Evolutionary conservation across 1,140 invertebrate genomes (phyloP), one percentile per base, ranked within the genome.

Genomic region (Solenopsis invicta): DNA sequence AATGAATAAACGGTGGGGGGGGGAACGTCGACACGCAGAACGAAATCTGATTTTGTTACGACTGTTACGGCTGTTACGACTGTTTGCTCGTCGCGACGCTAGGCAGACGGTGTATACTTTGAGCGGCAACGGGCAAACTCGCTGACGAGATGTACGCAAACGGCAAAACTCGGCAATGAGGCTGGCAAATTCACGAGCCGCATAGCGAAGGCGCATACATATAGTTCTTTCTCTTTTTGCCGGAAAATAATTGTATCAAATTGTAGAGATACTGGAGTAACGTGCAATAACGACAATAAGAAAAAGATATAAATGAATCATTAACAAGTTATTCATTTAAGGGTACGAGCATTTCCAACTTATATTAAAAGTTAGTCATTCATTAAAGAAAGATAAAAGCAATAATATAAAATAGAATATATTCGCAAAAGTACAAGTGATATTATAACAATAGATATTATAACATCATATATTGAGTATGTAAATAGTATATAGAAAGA

Each of bases 1-100:
- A 72, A 81, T 4, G 41, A 69, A 71, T 29, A 74, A 75, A 75
- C 13, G 56, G 41, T 18, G 48, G 54, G 54, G 9, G 56, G 41
- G 48, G 29, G 50, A 87, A 37, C 54, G 56, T 16, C 76, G 34
- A 45, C 52, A 72, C 59, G 88, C 75, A 16, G 24, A 71, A 48
- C 34, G 67, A 80, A 90, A 89, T 69, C 67, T 76, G 86, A 87
- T 90, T 82, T 88, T 81, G 48, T 82, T 71, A 75, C 37, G 62
- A 21, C 69, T 64, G 88, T 85, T 61, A 64, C 66, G 72, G 41
- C 67, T 41, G 59, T 85, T 82, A 86, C 59, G 72, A 86, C 69
- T 86, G 89, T 90, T 82, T 88, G 69, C 59, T 77, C 62, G 62
- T 56, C 24, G 21, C 56, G 52, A 88, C 52, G 71, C 69, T 61